Evolutionary conservation across 2,888 invertebrate species (phyloP).

Genomic region (Agonum fuliginosum): DNA sequence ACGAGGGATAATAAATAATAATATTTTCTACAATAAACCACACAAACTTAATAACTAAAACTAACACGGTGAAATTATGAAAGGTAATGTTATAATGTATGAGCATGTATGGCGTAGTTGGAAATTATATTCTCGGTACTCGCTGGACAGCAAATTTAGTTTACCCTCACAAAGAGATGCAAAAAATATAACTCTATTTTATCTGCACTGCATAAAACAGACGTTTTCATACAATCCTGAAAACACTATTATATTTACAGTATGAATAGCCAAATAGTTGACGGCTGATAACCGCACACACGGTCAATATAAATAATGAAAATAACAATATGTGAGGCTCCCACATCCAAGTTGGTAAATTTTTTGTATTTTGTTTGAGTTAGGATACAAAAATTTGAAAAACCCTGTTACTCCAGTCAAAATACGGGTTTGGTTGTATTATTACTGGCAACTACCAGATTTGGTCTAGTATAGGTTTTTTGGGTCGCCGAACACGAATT

Average conservation of each 20-base stretch:
- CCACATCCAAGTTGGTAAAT: no score
- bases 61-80: not conserved
- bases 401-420: no score
- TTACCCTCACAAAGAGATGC: not conserved
- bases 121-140: slow-evolving; percentile 24
- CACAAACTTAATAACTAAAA: slow-evolving; percentile 29
- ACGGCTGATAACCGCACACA: no score
- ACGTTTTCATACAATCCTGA: not conserved
- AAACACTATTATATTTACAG: not conserved
- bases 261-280: no score
- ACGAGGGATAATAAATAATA: slow-evolving; percentile 36
- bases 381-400: no score
- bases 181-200: not conserved
- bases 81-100: not conserved
- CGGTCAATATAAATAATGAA: no score
- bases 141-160: slow-evolving; percentile 11
- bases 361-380: no score
- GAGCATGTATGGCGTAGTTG: slow-evolving; percentile 1
- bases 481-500: no score
- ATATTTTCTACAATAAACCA: slow-evolving; percentile 34
- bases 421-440: no score
- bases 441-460: no score
- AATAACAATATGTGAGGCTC: no score
- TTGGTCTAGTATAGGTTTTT: no score
- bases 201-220: not conserved